Percentiles rank a stretch among this genome's conserved stretches.
These are phyloP conservation scores for Brachionus rotundiformis DNA, from an alignment of 1,140 invertebrate genomes.

Conservation along the genomic window DNA sequence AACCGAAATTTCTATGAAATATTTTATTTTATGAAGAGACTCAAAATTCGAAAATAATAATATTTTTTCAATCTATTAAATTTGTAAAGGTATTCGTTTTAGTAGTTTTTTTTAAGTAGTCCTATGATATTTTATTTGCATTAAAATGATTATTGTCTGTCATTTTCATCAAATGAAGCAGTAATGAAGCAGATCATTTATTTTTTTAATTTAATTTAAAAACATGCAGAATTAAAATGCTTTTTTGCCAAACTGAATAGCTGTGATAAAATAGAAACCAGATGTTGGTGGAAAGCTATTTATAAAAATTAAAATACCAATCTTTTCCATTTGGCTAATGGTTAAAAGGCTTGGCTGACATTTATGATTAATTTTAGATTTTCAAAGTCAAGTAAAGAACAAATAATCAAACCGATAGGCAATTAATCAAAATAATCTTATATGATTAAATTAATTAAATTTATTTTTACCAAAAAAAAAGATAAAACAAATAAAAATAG, in stretches of 20 bases:
- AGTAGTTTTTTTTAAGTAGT: too few relatives aligned
- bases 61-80: too few relatives aligned
- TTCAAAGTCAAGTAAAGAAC: not conserved
- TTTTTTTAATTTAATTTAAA: too few relatives aligned
- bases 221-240: too few relatives aligned
- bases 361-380: not conserved
- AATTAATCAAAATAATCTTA: slow-evolving; percentile 2
- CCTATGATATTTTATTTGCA: too few relatives aligned
- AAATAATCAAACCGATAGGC: not conserved
- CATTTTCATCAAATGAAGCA: too few relatives aligned
- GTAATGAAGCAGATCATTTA: too few relatives aligned
- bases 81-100: too few relatives aligned
- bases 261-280: not conserved
- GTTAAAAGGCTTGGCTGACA: not conserved
- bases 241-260: not conserved
- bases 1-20: too few relatives aligned
- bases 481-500: slow-evolving; percentile 1
- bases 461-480: not conserved
- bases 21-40: too few relatives aligned
- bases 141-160: too few relatives aligned
- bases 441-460: slow-evolving; percentile 8
- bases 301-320: not conserved
- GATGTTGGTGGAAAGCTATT: not conserved
- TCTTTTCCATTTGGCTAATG: not conserved
- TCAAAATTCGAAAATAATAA: too few relatives aligned